Percentiles rank a stretch among this genome's conserved stretches.
Conservation (phyloP, 2,797 vertebrate species). For the Enteromius viviparus region DNA sequence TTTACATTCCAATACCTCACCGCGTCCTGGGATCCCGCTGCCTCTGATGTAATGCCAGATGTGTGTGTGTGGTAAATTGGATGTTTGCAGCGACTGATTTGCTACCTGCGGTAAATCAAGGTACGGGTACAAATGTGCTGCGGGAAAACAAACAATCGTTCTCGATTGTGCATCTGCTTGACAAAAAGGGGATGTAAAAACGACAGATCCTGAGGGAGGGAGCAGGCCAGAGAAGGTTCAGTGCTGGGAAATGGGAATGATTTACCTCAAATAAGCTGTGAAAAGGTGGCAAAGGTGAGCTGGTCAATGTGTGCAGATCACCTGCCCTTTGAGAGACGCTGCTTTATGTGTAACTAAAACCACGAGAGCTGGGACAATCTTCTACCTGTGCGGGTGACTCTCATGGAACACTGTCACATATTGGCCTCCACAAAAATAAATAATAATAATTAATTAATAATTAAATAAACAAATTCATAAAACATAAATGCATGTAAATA, state of each 20-base stretch:
- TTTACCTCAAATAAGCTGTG: not conserved
- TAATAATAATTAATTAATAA: not conserved
- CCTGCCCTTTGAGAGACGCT: not conserved
- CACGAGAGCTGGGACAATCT: not conserved
- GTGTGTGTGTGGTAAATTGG: slow-evolving; percentile 45
- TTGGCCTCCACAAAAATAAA: not conserved
- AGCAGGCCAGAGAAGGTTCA: not conserved
- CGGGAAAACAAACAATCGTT: slow-evolving; percentile 24
- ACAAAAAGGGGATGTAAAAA: slow-evolving; percentile 11
- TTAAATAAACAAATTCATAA: not conserved
- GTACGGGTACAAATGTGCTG: slow-evolving; percentile 10
- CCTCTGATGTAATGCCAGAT: slow-evolving; percentile 36
- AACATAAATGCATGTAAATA: not conserved
- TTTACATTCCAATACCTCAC: slow-evolving; percentile 55
- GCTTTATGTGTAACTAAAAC: slow-evolving; percentile 21
- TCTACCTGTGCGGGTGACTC: not conserved
- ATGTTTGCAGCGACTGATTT: slow-evolving; percentile 48
- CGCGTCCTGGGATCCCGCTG: slow-evolving; percentile 24
- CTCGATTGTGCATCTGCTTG: slow-evolving; percentile 15
- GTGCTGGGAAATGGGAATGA: not conserved
- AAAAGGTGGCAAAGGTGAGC: slow-evolving; percentile 11
- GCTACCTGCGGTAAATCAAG: slow-evolving; percentile 32
- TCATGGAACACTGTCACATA: not conserved
- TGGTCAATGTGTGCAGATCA: slow-evolving; percentile 17
- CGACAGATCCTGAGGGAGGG: not conserved